Base-by-base conservation (phyloP, 2,797 vertebrate genomes). In the Vespertilio murinus region DNA sequence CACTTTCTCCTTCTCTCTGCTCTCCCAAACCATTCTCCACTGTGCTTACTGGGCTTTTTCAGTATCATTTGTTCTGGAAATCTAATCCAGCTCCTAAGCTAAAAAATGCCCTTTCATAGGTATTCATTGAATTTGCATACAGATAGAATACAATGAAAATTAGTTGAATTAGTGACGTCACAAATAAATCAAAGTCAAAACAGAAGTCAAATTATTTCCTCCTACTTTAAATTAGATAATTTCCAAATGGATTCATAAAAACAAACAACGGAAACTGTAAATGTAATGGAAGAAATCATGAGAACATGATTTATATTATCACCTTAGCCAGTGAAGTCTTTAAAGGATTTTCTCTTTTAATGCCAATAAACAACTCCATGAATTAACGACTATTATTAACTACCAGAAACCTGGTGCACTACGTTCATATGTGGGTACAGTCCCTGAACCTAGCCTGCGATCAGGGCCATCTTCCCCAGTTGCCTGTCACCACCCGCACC, bases 151-250 rank as follows among this genome's bases (percentile, higher is more conserved):
- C 13, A 79, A 54, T 33, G 74, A 74, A 92, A 92, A 30, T 42
- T 38, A 64, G n/a, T 5, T 79, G 35, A 90, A 87, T 67, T 54
- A 56, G 10, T 75, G 35, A 78, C 13, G 3, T 81, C 13, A 67
- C 6, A 79, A 82, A 91, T 47, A 77, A 93, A 79, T 17, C 64
- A 69, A 93, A 77, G 23, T 83, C 71, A 87, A 92, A 77, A 38
- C 18, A 45, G 54, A 90, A 90, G 40, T 77, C 38, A 92, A 84
- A 65, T 35, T n/a, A 90, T 42, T 49, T 84, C 61, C 33, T 67
- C 18, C 61, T 33, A 33, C 11, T 65, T 65, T 49, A 56, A 30
- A 30, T 25, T 20, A 49, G 23, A 16, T 81, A 75, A 87, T 59
- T 93, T 85, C 38, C 73, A 94, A 91, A 77, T 75, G 17, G 14